Evolutionary conservation across 2,797 vertebrate genomes (phyloP).

Genomic region (Cossypha polioptera): DNA sequence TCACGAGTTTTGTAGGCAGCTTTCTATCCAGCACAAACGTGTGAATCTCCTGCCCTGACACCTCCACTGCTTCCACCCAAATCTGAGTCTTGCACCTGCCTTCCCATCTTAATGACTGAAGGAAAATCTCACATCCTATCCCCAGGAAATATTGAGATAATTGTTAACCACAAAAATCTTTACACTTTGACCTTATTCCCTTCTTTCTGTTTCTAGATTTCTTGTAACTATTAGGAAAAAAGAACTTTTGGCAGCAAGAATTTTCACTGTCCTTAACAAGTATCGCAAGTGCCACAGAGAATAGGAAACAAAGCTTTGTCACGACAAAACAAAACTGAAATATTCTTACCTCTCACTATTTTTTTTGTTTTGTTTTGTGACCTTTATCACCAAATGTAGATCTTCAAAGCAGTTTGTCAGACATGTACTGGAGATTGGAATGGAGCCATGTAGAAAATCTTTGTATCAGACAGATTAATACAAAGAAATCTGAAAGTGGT

Average conservation of each 20-base stretch:
- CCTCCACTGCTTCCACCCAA: not conserved
- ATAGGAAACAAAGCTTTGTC: not conserved
- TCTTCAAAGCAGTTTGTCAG: slow-evolving; percentile 9
- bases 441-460: not conserved
- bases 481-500: not conserved
- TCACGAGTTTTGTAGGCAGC: not conserved
- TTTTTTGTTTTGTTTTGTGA: not conserved
- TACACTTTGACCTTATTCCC: not conserved
- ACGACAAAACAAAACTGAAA: not conserved
- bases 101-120: not conserved
- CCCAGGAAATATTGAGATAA: not conserved
- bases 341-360: not conserved
- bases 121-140: not conserved
- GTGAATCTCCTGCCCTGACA: not conserved
- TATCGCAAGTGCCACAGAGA: not conserved
- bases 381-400: slow-evolving; percentile 4
- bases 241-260: not conserved
- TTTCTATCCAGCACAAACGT: not conserved
- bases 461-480: not conserved
- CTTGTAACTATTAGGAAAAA: not conserved
- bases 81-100: not conserved
- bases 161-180: not conserved
- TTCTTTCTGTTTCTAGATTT: not conserved
- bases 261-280: slow-evolving; percentile 37
- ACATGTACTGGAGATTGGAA: not conserved